These are phyloP conservation scores for Brachionus koreanus DNA, from an alignment of 1,140 invertebrate genomes.

Conservation along the genomic window DNA sequence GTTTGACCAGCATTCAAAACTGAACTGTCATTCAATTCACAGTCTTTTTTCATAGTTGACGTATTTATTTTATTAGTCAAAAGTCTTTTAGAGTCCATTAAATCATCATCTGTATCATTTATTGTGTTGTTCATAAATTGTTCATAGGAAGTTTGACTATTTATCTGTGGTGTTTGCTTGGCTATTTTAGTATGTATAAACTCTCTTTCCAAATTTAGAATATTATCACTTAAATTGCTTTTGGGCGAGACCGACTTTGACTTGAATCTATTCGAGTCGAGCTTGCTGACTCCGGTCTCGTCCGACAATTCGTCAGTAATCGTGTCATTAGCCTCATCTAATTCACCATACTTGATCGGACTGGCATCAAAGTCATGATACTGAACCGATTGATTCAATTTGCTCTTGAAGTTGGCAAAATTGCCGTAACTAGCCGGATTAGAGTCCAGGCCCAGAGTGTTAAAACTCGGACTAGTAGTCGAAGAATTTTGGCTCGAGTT, in stretches of 20 bases:
- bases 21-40: neutral
- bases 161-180: neutral
- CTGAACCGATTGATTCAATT: conserved; percentile 18
- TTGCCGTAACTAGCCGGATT: conserved; percentile 17
- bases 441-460: conserved; percentile 7
- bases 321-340: conserved; percentile 23
- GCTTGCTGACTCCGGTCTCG: neutral
- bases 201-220: neutral
- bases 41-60: neutral
- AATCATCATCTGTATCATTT: conserved; percentile 1
- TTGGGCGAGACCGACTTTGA: neutral
- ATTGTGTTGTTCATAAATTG: conserved; percentile 20
- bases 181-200: conserved; percentile 38
- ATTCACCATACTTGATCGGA: conserved; percentile 35
- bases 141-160: neutral
- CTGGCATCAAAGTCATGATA: conserved; percentile 40
- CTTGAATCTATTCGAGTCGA: neutral
- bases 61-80: conserved; percentile 3
- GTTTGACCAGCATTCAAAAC: neutral
- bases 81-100: conserved; percentile 1
- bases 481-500: neutral
- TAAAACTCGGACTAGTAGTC: neutral
- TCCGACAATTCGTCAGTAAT: conserved; percentile 25
- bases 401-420: neutral
- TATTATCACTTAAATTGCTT: neutral